Conservation (phyloP, 2,888 invertebrate species). For the Netelia virgata region DNA sequence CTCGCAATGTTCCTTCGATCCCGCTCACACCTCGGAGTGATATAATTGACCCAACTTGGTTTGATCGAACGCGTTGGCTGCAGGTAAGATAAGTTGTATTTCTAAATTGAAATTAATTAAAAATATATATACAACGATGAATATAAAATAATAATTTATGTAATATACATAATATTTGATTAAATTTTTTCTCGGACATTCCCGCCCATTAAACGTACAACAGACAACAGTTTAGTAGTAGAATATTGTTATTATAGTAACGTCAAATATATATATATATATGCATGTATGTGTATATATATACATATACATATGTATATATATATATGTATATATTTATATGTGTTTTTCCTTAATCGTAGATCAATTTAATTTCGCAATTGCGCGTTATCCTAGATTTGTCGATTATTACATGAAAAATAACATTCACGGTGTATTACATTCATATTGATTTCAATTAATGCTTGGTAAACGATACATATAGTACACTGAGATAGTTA, state of each 20-base stretch:
- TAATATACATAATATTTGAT: conserved; percentile 83
- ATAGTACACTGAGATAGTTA: conserved; percentile 81
- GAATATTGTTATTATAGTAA: conserved; percentile 83
- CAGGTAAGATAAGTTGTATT: conserved; percentile 80
- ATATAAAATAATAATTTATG: conserved; percentile 84
- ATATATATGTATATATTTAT: conserved; percentile 69
- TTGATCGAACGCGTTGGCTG: background rate
- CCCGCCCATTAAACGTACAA: conserved; percentile 80
- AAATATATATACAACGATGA: conserved; percentile 82
- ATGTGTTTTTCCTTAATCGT: conserved; percentile 72
- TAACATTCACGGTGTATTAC: conserved; percentile 80
- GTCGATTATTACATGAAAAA: conserved; percentile 80
- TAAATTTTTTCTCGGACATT: conserved; percentile 71
- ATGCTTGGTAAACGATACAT: conserved; percentile 78
- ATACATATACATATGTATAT: conserved; percentile 74
- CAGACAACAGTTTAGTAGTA: conserved; percentile 84
- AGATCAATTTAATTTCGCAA: conserved; percentile 75
- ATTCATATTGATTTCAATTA: conserved; percentile 79
- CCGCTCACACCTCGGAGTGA: background rate
- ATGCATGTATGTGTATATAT: conserved; percentile 64
- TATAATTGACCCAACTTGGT: background rate
- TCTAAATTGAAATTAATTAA: conserved; percentile 79
- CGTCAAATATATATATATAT: conserved; percentile 79
- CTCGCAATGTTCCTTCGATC: background rate
- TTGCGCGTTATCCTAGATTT: conserved; percentile 74